Evolutionary conservation across 2,888 invertebrate species (phyloP).

Genomic region (Polyploca ridens): DNA sequence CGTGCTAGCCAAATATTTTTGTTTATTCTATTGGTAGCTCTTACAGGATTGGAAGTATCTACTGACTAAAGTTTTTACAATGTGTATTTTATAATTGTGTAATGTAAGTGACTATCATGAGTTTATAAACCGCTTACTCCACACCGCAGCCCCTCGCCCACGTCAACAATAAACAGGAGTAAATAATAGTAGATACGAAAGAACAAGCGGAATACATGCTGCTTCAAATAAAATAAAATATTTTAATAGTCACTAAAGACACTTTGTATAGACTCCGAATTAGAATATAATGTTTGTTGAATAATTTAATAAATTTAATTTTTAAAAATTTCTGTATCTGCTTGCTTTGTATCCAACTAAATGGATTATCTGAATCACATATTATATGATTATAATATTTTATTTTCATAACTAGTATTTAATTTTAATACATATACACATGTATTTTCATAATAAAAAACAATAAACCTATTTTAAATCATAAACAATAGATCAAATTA

Average conservation of each 20-base stretch:
- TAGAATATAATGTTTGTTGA: no score
- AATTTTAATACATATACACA: no score
- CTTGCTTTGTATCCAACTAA: no score
- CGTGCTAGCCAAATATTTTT: no score
- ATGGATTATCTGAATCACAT: no score
- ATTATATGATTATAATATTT: no score
- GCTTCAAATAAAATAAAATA: constrained; percentile 60
- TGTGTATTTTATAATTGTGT: neutral
- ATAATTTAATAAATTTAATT: no score
- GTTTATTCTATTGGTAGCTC: neutral
- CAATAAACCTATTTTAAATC: neutral
- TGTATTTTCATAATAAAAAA: neutral
- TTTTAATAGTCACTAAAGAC: constrained; percentile 13
- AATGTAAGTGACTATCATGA: neutral
- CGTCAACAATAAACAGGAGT: constrained; percentile 62
- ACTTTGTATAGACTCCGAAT: neutral
- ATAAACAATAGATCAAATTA: neutral
- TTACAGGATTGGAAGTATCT: neutral
- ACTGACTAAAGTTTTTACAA: neutral
- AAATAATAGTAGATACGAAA: constrained; percentile 56
- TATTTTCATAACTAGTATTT: no score
- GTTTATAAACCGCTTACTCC: constrained; percentile 19
- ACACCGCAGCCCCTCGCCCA: constrained; percentile 58
- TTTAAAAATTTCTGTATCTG: no score
- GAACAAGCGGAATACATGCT: constrained; percentile 75